phyloP scores from a whole-genome alignment of 2,888 invertebrate species.

The Hypomecis punctinalis region DNA sequence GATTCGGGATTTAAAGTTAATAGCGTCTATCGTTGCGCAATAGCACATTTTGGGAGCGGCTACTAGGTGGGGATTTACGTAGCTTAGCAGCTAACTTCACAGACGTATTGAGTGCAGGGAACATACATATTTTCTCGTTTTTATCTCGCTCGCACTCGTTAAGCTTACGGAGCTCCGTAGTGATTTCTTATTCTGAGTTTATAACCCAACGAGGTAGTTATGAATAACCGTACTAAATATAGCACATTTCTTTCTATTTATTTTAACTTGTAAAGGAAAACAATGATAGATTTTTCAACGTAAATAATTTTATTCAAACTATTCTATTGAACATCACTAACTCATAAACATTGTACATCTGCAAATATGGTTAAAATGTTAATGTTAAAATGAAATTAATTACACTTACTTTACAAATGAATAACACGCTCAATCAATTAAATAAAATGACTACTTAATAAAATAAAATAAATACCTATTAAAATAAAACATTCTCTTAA shows the following conservation, averaged over 20 bases:
- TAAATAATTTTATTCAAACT: conserved; percentile 86
- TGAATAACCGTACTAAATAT: not conserved
- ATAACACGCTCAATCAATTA: conserved; percentile 68
- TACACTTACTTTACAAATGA: conserved; percentile 76
- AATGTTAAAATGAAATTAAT: conserved; percentile 65
- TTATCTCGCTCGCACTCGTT: too few relatives aligned
- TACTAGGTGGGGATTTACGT: too few relatives aligned
- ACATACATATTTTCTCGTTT: too few relatives aligned
- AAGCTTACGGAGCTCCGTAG: too few relatives aligned
- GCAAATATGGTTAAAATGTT: conserved; percentile 80
- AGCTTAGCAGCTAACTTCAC: too few relatives aligned
- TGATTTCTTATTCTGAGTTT: too few relatives aligned
- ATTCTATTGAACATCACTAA: conserved; percentile 85
- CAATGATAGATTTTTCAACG: conserved; percentile 80
- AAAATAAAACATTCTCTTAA: conserved; percentile 74
- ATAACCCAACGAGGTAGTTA: too few relatives aligned
- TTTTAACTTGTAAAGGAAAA: conserved; percentile 50
- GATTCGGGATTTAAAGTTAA: too few relatives aligned
- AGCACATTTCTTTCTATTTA: not conserved
- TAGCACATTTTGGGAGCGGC: too few relatives aligned
- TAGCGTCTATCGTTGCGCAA: too few relatives aligned
- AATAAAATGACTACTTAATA: conserved; percentile 77
- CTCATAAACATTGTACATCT: conserved; percentile 84
- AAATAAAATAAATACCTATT: conserved; percentile 79
- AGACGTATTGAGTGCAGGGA: too few relatives aligned